Evolutionary conservation across 2,888 invertebrate genomes (phyloP), one percentile per base, ranked within the genome.

Genomic region (Dermolepida albohirtum): DNA sequence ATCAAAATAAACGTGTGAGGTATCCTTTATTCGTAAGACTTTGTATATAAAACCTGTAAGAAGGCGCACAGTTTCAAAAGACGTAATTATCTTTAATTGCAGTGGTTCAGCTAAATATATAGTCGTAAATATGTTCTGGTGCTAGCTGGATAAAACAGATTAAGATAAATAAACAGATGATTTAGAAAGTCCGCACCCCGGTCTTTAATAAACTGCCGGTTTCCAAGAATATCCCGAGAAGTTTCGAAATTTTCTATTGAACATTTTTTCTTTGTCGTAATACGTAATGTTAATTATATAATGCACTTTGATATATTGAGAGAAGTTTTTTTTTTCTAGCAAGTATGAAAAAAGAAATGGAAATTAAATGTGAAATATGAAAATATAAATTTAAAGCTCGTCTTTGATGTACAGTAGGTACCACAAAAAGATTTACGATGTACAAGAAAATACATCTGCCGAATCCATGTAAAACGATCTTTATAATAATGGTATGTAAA

Each of bases 131-230:
- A 34, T 54, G 54, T 51, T 54, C 50, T 51, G 54, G 54, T 44
- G 16, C 43, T 65, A 22, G 54, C 29, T 22, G 34, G 27, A 65
- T 65, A 29, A 54, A 54, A 54, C 27, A 44, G 65, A 65, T 54
- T 54, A 54, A 27, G 54, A 54, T 65, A 65, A 65, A 54, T 54
- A 65, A 65, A 65, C 65, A 65, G 40, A n/a, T 22, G 16, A 50
- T 50, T 50, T 34, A 34, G 34, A 34, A 50, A 17, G 5, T n/a
- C 50, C 22, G 2, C 22, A 10, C 50, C n/a, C 22, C 16, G n/a
- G 8, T 4, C n/a, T 50, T 50, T 27, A 17, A 27, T 22, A 22
- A 22, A 50, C n/a, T 17, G 44, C 34, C n/a, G 7, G n/a, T 44
- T 44, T 44, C 12, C 44, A 1, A 14, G 12, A 44, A 14, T 44